Evolutionary conservation across 1,140 invertebrate species (phyloP), one percentile per base, ranked within the genome.

Genomic region (Archegozetes longisetosus): DNA sequence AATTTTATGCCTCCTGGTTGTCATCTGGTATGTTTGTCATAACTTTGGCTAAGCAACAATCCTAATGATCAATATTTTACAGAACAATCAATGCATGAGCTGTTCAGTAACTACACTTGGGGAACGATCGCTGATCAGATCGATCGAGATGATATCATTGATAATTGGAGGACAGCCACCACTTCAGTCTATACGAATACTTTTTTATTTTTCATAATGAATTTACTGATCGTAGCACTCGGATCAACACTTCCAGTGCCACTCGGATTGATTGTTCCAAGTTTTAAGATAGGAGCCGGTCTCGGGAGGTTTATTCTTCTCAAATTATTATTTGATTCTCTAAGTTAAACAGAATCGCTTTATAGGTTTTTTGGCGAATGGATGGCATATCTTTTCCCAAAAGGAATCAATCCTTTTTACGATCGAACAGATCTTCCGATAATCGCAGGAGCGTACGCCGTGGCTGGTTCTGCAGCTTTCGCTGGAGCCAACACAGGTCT

Each of bases 21-120:
- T 22, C 12, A 22, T 27, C 46, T 22, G 32, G 22, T 53, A n/a
- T 56, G n/a, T 12, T 49, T 52, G 12, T 12, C 22, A 9, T 14
- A n/a, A 25, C 24, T 12, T 55, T 28, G 4, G 24, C 24, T 4
- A 9, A 4, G 53, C 28, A 28, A 12, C n/a, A n/a, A n/a, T 12
- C 24, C 13, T 12, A 27, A 22, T 55, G 28, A 27, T 27, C 28
- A n/a, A n/a, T 26, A 6, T 27, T 27, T 20, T 27, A 22, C n/a
- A 13, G 47, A 54, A 29, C 22, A 59, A 25, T 12, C 48, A 23
- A 59, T 59, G 58, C 58, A 59, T 23, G 55, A 87, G 14, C 74
- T 98, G 13, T 97, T 98, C 69, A 85, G 86, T 26, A 97, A 97
- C 74, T 92, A 96, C 70, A 95, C 90, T 0, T 98, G 93, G 93